A percentile compares a stretch with the other conserved stretches of the same genome.
Conservation (phyloP, 2,888 invertebrate genomes). For the Gortyna flavago region DNA sequence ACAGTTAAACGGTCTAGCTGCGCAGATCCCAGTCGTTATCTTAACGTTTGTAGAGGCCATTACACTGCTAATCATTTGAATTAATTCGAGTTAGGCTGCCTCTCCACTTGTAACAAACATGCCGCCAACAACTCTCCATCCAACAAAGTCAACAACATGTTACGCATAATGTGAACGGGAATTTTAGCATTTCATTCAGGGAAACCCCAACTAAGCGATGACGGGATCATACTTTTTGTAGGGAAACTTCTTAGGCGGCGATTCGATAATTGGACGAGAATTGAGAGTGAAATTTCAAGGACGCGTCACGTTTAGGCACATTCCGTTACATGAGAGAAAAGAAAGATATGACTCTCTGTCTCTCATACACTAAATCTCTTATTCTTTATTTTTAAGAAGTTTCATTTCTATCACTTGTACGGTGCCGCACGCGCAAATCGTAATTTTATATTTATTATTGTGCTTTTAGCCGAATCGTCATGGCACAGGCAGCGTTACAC, state of each 20-base stretch:
- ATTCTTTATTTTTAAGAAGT: too few relatives aligned
- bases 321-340: too few relatives aligned
- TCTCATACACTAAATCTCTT: too few relatives aligned
- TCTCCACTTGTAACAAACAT: constrained; percentile 1
- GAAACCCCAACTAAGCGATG: background rate
- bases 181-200: background rate
- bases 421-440: too few relatives aligned
- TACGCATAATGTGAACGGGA: background rate
- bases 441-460: too few relatives aligned
- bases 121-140: background rate
- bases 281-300: too few relatives aligned
- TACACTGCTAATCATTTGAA: constrained; percentile 56
- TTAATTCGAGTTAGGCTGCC: constrained; percentile 34
- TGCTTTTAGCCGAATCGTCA: background rate
- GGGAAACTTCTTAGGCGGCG: too few relatives aligned
- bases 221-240: too few relatives aligned
- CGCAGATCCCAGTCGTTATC: constrained; percentile 41
- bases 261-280: too few relatives aligned
- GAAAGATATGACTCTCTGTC: too few relatives aligned
- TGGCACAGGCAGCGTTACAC: background rate
- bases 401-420: too few relatives aligned
- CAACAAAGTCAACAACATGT: background rate
- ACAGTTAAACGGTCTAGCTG: constrained; percentile 49
- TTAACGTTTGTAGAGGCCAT: constrained; percentile 48
- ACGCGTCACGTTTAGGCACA: too few relatives aligned